A percentile compares a stretch with the other conserved stretches of the same genome.
These are phyloP conservation scores for Chaenogobius annularis DNA, from an alignment of 2,113 vertebrate genomes.

Conservation along the genomic window DNA sequence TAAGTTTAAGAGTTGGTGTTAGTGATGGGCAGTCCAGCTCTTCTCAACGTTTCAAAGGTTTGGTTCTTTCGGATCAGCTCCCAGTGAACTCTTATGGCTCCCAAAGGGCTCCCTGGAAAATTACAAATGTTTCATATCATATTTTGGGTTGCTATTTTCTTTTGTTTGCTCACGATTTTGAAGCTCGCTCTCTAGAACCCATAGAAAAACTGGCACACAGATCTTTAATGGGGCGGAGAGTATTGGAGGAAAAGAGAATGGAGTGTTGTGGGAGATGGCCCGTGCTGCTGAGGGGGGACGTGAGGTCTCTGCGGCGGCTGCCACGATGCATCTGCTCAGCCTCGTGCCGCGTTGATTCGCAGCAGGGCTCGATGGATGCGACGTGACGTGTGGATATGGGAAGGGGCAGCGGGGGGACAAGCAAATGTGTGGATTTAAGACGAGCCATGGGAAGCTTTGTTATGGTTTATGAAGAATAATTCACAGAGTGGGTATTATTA, in stretches of 20 bases:
- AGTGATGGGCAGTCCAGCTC: too few relatives aligned
- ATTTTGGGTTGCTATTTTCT: too few relatives aligned
- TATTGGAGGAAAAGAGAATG: constrained; percentile 30
- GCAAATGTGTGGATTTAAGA: background rate
- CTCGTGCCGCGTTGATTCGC: constrained; percentile 16
- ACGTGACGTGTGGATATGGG: background rate
- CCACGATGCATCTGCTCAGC: constrained; percentile 13
- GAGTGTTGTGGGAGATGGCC: constrained; percentile 12
- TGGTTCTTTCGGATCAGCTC: too few relatives aligned
- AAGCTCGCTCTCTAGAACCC: too few relatives aligned
- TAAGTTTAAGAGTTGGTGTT: too few relatives aligned
- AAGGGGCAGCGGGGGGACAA: background rate
- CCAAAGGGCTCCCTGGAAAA: too few relatives aligned
- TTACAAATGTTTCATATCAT: too few relatives aligned
- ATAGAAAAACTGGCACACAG: constrained; percentile 20
- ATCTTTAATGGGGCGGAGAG: constrained; percentile 72
- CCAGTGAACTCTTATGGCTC: too few relatives aligned
- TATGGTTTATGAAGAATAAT: background rate
- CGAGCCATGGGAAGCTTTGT: background rate
- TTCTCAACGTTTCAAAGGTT: too few relatives aligned
- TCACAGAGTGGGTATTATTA: background rate
- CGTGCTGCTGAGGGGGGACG: constrained; percentile 18
- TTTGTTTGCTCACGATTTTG: too few relatives aligned
- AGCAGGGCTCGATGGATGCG: constrained; percentile 18
- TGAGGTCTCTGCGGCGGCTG: constrained; percentile 13